Base-by-base conservation (phyloP, 1,140 invertebrate genomes). In the Hyphantria cunea region DNA sequence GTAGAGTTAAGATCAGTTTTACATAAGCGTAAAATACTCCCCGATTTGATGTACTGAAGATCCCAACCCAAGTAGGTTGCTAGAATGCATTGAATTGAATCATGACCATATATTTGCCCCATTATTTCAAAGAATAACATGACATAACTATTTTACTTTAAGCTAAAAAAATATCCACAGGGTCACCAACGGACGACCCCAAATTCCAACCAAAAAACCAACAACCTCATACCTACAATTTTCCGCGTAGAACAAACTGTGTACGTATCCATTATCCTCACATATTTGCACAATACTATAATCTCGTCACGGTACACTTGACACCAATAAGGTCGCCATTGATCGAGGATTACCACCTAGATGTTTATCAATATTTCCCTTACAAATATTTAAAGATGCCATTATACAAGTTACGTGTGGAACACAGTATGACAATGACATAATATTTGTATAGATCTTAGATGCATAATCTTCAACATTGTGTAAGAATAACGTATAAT, bases 281-380 rank as follows among this genome's bases (percentile, higher is more conserved):
- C 25, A 59, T 51, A 64, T 66, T 73, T 73, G 64, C 61, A 69
- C 66, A 72, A 66, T 45, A 31, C 51, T 39, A 32, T 72, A 72
- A 72, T 69, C 70, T 61, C 11, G 54, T 66, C 66, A 72, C 70
- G 70, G 44, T 72, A 68, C 70, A 72, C 70, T 72, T 72, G 70
- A 72, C 70, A 58, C 66, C 70, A 72, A 72, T 72, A 71, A 61
- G 2, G 17, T 6, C 0, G 13, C 49, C 47, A 68, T 68, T 68
- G 44, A 68, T 58, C 54, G n/a, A 51, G 70, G 70, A 72, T 69
- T 68, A 69, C 52, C 25, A 69, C 52, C 14, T n/a, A 64, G 70
- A 72, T 72, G 70, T 65, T 72, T 72, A 72, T 72, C 70, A 72
- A 72, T 68, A 72, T 72, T 64, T 60, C 60, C 60, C 34, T 51